These are phyloP conservation scores for Pilophorus perplexus DNA, from an alignment of 2,888 invertebrate genomes.

Conservation along the genomic window DNA sequence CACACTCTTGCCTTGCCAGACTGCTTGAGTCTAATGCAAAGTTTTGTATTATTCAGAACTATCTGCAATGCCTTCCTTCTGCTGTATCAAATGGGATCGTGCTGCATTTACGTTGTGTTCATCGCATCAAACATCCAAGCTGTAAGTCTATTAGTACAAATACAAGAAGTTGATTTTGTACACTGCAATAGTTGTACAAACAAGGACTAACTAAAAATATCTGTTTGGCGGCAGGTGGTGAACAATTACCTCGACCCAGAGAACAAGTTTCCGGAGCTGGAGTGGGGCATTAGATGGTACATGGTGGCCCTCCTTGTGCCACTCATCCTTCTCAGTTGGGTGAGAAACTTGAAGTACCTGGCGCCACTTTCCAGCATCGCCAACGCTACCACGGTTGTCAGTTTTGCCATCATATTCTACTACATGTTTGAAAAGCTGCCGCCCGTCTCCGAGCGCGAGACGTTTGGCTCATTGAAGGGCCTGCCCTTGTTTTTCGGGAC, in stretches of 20 bases:
- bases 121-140: conserved; percentile 80
- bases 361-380: conserved; percentile 89
- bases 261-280: no score
- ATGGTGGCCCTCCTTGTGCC: conserved; percentile 51
- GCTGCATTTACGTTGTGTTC: conserved; percentile 95
- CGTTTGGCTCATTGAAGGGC: conserved; percentile 63
- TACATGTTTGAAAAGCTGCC: conserved; percentile 75
- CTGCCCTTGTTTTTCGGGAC: conserved; percentile 95
- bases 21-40: no score
- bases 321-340: conserved; percentile 75
- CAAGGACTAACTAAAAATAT: no score
- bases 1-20: no score
- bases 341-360: conserved; percentile 78
- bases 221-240: conserved; percentile 43
- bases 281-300: conserved; percentile 50
- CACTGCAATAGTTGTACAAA: no score
- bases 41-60: no score
- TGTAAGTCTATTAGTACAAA: no score
- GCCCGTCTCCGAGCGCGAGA: conserved; percentile 60
- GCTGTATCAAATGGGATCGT: conserved; percentile 91
- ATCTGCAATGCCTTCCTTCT: conserved; percentile 72
- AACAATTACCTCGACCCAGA: conserved; percentile 43
- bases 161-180: no score
- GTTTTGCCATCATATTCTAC: conserved; percentile 81
- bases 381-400: conserved; percentile 76